Evolutionary conservation across 2,888 invertebrate species (phyloP).

Genomic region (Sturmia bella): DNA sequence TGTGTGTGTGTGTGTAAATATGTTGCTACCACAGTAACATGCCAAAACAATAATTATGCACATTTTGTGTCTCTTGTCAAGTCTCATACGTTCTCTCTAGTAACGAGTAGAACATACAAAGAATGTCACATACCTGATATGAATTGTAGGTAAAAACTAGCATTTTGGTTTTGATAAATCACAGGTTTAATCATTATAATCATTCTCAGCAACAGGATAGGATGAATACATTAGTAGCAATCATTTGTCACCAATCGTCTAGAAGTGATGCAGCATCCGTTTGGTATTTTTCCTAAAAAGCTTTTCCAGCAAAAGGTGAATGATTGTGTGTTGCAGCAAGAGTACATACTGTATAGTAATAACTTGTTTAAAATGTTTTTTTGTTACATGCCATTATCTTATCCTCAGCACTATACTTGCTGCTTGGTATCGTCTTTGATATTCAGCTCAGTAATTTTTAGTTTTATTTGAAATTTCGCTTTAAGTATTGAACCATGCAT

Average conservation of each 20-base stretch:
- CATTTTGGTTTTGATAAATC: constrained; percentile 46
- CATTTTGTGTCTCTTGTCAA: constrained; percentile 39
- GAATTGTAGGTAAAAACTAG: constrained; percentile 22
- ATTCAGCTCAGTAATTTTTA: constrained; percentile 20
- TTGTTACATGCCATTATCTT: constrained; percentile 13
- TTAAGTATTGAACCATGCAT: not conserved
- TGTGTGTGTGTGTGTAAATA: not conserved
- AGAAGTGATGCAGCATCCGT: constrained; percentile 19
- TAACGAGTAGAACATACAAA: constrained; percentile 24
- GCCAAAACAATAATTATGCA: constrained; percentile 34
- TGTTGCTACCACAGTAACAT: not conserved
- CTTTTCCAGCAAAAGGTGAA: constrained; percentile 24
- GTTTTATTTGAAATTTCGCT: constrained; percentile 35
- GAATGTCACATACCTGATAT: constrained; percentile 51
- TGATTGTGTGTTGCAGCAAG: not conserved
- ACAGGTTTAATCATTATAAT: constrained; percentile 47
- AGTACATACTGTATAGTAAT: not conserved
- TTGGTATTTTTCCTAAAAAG: not conserved
- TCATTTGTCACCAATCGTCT: constrained; percentile 63
- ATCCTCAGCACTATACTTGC: constrained; percentile 13
- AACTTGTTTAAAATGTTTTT: constrained; percentile 2
- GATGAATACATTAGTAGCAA: constrained; percentile 31
- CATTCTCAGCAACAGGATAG: constrained; percentile 1
- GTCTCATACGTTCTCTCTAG: not conserved
- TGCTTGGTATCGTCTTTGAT: not conserved